phyloP scores from a whole-genome alignment of 2,113 vertebrate species.

The Rhizomys pruinosus region DNA sequence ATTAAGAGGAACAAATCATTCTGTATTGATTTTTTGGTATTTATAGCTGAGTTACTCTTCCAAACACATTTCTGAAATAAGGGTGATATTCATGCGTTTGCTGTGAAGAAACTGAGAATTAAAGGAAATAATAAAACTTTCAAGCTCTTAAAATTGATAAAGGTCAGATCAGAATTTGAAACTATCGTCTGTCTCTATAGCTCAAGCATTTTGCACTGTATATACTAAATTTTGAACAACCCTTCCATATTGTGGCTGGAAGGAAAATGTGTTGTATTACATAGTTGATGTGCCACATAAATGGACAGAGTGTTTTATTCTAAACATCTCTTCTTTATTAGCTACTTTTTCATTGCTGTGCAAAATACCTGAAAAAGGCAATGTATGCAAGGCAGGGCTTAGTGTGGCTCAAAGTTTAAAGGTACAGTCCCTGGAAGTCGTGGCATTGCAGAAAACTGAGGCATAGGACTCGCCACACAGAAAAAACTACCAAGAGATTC shows the following conservation, averaged over 20 bases:
- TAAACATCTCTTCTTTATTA: neutral
- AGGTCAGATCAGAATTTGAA: neutral
- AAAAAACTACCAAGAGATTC: too few species aligned
- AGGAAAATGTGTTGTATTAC: neutral
- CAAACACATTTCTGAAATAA: neutral
- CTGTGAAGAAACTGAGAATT: neutral
- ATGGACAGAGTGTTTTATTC: neutral
- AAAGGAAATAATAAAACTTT: neutral
- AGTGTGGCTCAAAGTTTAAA: neutral
- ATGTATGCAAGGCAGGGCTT: neutral
- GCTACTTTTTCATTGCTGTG: neutral
- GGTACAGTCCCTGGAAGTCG: neutral
- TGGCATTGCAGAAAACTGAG: too few species aligned
- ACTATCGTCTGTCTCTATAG: neutral
- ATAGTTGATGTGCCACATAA: neutral
- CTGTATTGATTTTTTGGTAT: neutral
- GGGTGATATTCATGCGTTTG: neutral
- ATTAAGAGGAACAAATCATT: neutral
- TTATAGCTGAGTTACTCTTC: too few species aligned
- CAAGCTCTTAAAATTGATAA: neutral
- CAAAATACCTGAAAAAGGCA: neutral
- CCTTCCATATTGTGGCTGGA: neutral
- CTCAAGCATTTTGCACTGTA: neutral
- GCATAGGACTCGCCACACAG: too few species aligned
- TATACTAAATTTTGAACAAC: neutral